Evolutionary conservation across 2,797 vertebrate genomes (phyloP).

Genomic region (Myotis planiceps): DNA sequence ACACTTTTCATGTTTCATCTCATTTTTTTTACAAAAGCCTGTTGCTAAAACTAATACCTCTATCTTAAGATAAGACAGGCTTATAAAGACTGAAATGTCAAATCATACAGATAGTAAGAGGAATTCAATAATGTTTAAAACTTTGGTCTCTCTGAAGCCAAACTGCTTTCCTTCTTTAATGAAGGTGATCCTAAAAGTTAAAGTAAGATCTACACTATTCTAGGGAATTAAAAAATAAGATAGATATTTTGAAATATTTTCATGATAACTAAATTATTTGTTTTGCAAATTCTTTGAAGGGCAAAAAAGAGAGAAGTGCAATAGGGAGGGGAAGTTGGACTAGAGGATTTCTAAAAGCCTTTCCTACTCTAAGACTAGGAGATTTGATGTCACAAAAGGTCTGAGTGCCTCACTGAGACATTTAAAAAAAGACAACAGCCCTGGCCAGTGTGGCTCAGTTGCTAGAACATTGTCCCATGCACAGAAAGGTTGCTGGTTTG

Average conservation of each 20-base stretch:
- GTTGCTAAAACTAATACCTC: background rate
- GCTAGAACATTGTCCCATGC: no score
- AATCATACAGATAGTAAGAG: background rate
- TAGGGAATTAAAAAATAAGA: background rate
- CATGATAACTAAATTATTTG: background rate
- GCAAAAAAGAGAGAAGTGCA: background rate
- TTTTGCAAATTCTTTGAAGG: background rate
- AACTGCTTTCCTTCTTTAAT: background rate
- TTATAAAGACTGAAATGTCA: background rate
- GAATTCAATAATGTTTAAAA: conserved; percentile 39
- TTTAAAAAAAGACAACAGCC: background rate
- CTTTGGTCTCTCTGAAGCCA: background rate
- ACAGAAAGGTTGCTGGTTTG: no score
- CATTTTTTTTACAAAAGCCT: background rate
- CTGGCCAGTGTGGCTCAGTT: no score
- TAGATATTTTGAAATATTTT: background rate
- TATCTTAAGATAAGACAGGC: conserved; percentile 5
- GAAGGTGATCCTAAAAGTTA: conserved; percentile 10
- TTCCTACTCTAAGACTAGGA: background rate
- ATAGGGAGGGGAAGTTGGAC: background rate
- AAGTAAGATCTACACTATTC: background rate
- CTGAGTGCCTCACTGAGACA: background rate
- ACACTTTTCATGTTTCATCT: background rate
- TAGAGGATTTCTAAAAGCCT: background rate
- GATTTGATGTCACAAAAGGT: background rate